Conservation (phyloP, 2,113 vertebrate genomes). For the Dicerorhinus sumatrensis region DNA sequence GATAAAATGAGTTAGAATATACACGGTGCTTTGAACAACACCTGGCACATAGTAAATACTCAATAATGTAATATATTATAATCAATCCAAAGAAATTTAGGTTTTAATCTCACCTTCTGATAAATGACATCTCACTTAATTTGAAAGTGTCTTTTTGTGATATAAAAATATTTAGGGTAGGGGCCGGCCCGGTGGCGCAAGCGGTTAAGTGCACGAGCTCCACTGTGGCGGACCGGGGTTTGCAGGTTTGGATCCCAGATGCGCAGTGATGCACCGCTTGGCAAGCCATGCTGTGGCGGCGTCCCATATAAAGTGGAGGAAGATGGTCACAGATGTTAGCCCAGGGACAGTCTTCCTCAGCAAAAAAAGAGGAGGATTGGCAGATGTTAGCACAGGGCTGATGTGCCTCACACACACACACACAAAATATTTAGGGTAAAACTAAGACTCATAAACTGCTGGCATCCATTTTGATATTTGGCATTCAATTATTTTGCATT, state of each 20-base stretch:
- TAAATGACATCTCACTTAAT: neutral
- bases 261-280: too few species aligned
- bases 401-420: too few species aligned
- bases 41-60: neutral
- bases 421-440: neutral
- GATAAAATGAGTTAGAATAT: neutral
- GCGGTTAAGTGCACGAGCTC: too few species aligned
- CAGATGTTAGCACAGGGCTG: too few species aligned
- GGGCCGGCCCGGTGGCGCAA: too few species aligned
- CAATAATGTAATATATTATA: neutral
- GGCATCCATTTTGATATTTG: conserved; percentile 11
- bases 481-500: neutral
- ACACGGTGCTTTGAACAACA: neutral
- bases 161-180: neutral
- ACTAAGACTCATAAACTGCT: neutral
- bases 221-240: too few species aligned
- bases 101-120: neutral
- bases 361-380: too few species aligned
- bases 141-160: neutral
- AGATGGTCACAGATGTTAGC: too few species aligned
- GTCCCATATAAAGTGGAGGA: too few species aligned
- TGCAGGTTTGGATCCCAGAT: too few species aligned
- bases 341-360: too few species aligned
- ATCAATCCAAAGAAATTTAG: neutral
- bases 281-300: too few species aligned